A percentile compares a stretch with the other conserved stretches of the same genome.
Evolutionary conservation across 37 sponge, comb jelly and placozoan species (phyloP).

Genomic region (Eunapius fragilis): DNA sequence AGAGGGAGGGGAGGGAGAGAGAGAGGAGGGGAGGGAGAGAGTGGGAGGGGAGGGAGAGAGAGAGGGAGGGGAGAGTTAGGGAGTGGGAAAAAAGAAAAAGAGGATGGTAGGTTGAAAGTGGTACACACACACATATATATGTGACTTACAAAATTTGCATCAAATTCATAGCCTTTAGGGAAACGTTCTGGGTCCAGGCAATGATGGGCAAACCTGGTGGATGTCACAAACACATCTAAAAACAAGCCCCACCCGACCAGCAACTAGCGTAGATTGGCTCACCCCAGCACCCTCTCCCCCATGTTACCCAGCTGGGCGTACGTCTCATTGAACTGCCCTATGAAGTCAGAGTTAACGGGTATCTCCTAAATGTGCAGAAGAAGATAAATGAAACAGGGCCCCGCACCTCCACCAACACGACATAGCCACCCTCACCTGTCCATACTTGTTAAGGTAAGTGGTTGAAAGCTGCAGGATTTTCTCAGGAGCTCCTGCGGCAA

Average conservation of each 20-base stretch:
- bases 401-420: constrained; percentile 17
- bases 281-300: constrained; percentile 98
- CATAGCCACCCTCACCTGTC: constrained; percentile 47
- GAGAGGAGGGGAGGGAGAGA: too few species aligned
- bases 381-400: neutral
- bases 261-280: constrained; percentile 1
- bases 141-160: constrained; percentile 65
- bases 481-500: constrained; percentile 84
- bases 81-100: too few species aligned
- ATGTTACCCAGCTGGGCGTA: constrained; percentile 87
- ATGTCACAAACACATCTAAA: neutral
- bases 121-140: neutral
- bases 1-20: too few species aligned
- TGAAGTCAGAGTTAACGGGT: constrained; percentile 39
- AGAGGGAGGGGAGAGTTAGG: too few species aligned
- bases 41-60: too few species aligned
- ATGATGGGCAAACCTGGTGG: constrained; percentile 79
- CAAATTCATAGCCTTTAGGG: constrained; percentile 84
- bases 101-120: too few species aligned
- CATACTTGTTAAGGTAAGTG: constrained; percentile 49
- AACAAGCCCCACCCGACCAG: neutral
- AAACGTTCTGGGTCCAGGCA: constrained; percentile 58
- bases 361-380: constrained; percentile 29
- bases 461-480: constrained; percentile 82
- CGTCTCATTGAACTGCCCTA: constrained; percentile 63